A percentile compares a stretch with the other conserved stretches of the same genome.
Evolutionary conservation across 2,888 invertebrate species (phyloP).

Genomic region (Hydropsyche betteni): DNA sequence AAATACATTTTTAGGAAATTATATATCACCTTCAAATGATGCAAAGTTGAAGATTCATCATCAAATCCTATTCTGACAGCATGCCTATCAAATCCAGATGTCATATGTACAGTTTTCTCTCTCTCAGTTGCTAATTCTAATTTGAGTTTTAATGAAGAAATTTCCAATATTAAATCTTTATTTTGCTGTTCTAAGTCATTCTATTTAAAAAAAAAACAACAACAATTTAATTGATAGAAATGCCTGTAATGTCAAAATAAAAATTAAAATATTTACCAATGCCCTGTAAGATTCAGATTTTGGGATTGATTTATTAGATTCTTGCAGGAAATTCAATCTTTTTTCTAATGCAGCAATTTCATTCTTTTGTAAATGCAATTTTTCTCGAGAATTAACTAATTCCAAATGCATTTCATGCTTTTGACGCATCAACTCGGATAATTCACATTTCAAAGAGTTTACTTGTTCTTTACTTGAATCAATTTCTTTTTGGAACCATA

Average conservation of each 20-base stretch:
- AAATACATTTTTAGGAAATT: not conserved
- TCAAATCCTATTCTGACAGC: conserved; percentile 22
- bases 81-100: conserved; percentile 54
- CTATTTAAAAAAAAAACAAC: conserved; percentile 55
- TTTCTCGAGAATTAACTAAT: conserved; percentile 58
- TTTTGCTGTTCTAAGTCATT: conserved; percentile 64
- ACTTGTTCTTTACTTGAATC: conserved; percentile 59
- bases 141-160: conserved; percentile 59
- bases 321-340: conserved; percentile 59
- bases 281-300: conserved; percentile 53
- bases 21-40: conserved; percentile 57
- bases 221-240: not conserved
- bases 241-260: not conserved
- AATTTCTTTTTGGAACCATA: conserved; percentile 59
- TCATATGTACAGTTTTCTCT: conserved; percentile 54
- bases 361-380: conserved; percentile 57
- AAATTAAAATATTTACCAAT: conserved; percentile 53
- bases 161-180: conserved; percentile 59
- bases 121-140: conserved; percentile 56
- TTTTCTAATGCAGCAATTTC: conserved; percentile 65
- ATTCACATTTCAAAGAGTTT: conserved; percentile 53
- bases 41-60: conserved; percentile 50
- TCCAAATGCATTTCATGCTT: conserved; percentile 61
- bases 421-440: conserved; percentile 54
- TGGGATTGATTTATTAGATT: conserved; percentile 50